Evolutionary conservation across 2,797 vertebrate genomes (phyloP).

Genomic region (Anguilla anguilla): DNA sequence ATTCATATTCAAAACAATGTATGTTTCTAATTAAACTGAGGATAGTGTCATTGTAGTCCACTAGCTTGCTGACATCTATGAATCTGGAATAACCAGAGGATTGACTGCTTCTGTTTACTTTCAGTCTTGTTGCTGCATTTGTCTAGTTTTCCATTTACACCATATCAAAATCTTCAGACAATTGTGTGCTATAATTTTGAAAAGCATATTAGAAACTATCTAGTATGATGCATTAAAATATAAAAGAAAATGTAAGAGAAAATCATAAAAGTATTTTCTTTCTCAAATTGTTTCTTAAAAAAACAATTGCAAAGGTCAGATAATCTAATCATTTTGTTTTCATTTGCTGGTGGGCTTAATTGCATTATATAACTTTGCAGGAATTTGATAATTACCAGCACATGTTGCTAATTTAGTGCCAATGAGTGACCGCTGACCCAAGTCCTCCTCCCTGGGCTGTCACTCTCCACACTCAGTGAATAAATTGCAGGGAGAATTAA

Average conservation of each 20-base stretch:
- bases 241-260: background rate
- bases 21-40: background rate
- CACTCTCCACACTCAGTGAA: slow-evolving; percentile 48
- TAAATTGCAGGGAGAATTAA: slow-evolving; percentile 40
- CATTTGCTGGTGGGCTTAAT: slow-evolving; percentile 80
- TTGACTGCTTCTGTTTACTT: background rate
- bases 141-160: background rate
- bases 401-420: slow-evolving; percentile 80
- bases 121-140: background rate
- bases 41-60: background rate
- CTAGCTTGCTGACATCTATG: background rate
- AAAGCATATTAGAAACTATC: background rate
- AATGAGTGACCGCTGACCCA: slow-evolving; percentile 77
- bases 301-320: slow-evolving; percentile 72
- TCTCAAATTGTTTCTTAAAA: background rate
- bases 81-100: background rate
- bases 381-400: slow-evolving; percentile 81
- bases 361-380: slow-evolving; percentile 75
- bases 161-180: background rate
- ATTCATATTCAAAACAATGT: background rate
- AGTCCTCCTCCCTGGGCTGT: slow-evolving; percentile 69
- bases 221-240: background rate
- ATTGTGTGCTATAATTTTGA: background rate
- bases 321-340: slow-evolving; percentile 76
- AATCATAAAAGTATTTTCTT: background rate